Base-by-base conservation (phyloP, 2,888 invertebrate genomes). In the Drosophila villosipedis region DNA sequence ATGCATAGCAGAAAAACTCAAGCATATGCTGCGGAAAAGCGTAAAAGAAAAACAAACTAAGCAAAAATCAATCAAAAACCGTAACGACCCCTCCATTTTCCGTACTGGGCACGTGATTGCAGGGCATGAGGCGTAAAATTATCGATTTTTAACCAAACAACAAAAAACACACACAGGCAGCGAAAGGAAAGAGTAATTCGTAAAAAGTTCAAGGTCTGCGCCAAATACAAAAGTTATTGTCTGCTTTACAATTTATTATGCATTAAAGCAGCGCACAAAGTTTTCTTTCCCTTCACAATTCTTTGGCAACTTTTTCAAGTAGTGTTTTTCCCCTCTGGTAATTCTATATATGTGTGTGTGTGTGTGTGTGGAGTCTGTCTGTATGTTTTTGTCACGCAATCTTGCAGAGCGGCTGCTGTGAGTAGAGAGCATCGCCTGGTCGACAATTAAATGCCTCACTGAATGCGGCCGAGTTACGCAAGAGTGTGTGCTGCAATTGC, bases 381-480 rank as follows among this genome's bases (percentile, higher is more conserved):
- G 19, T 50, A 10, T 58, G 33, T 57, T 28, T 37, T 31, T 47
- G 63, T 64, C 69, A 49, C 68, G 57, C 68, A 12, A 64, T 61
- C 35, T 57, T 73, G 69, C 90, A 87, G 60, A 64, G 43, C 37
- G 78, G 81, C 58, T 68, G 73, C 43, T 72, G 76, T 30, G 78
- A 78, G 64, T 85, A 91, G 30, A 92, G 71, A 14, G 71, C 52
- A 64, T 91, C 91, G 5, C 84, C 80, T 1, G 52, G 60, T 19
- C 86, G 87, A 55, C 93, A 93, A 14, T 76, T 78, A 63, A 93
- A 93, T 5, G 89, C 80, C 66, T 91, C 89, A n/a, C 83, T 83
- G 57, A 93, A 93, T 43, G 85, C 91, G 33, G 72, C 75, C 35
- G 89, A 83, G 72, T 93, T 92, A 57, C 90, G 88, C 55, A 93